phyloP scores from a whole-genome alignment of 2,113 vertebrate genomes.

The Chitala chitala region DNA sequence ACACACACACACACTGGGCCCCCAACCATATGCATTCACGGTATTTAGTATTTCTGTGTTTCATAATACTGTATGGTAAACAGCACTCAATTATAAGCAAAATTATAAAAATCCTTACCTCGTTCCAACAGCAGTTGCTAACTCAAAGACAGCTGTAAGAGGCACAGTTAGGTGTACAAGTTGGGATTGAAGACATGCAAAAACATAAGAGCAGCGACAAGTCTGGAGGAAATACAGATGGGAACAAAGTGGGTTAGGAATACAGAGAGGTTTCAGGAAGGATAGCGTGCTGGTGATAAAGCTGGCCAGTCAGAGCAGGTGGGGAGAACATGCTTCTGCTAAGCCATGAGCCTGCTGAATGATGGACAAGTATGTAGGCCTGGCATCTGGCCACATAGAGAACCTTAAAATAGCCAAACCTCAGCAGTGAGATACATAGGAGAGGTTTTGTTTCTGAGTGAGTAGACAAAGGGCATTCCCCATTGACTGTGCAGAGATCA shows the following conservation, averaged over 20 bases:
- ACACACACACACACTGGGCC: not conserved
- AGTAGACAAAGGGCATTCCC: too few species aligned
- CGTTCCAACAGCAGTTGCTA: not conserved
- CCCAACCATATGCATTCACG: not conserved
- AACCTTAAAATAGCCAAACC: slow-evolving; percentile 21
- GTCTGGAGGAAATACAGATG: too few species aligned
- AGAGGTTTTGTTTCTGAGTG: not conserved
- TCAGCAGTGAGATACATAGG: slow-evolving; percentile 17
- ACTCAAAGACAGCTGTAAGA: not conserved
- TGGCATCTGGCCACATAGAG: slow-evolving; percentile 21
- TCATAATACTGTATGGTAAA: too few species aligned
- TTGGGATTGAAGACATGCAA: too few species aligned
- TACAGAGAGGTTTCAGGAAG: too few species aligned
- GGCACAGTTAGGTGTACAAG: not conserved
- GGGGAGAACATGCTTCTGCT: not conserved
- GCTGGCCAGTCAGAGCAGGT: not conserved
- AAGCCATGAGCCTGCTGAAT: slow-evolving; percentile 8
- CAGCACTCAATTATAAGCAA: too few species aligned
- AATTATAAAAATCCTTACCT: not conserved
- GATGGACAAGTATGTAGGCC: slow-evolving; percentile 19
- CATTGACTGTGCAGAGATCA: too few species aligned
- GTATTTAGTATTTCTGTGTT: too few species aligned
- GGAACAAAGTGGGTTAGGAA: too few species aligned
- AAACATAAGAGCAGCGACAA: too few species aligned
- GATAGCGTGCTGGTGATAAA: not conserved